Conservation (phyloP, 2,888 invertebrate genomes). For the Cantharis lateralis region DNA sequence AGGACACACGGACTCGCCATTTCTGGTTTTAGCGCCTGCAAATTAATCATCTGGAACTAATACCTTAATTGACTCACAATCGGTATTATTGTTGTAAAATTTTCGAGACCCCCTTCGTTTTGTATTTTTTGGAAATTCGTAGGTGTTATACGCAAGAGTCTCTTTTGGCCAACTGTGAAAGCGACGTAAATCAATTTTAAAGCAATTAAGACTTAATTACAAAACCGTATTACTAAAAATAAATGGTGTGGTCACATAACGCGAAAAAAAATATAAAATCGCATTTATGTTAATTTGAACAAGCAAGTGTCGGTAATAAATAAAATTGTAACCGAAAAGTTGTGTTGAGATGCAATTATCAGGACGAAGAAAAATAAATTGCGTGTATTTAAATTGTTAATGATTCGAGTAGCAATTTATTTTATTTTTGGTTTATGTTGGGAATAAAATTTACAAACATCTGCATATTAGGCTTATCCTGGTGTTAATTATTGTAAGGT, state of each 20-base stretch:
- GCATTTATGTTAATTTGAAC: constrained; percentile 10
- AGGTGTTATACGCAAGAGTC: not conserved
- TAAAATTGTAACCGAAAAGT: constrained; percentile 13
- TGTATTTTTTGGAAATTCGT: not conserved
- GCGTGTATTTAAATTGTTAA: constrained; percentile 24
- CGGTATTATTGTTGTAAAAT: not conserved
- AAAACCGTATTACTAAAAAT: not conserved
- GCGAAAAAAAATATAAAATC: constrained; percentile 1
- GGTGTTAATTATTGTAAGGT: not conserved
- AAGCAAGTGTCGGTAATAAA: constrained; percentile 5
- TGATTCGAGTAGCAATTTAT: constrained; percentile 14
- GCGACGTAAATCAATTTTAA: not conserved
- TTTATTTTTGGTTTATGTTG: constrained; percentile 7
- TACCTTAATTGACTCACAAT: constrained; percentile 5
- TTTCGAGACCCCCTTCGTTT: not conserved
- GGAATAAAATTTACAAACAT: constrained; percentile 9
- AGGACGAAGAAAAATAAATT: constrained; percentile 12
- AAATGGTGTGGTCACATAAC: not conserved
- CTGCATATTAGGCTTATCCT: not conserved
- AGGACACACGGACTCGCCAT: constrained; percentile 17
- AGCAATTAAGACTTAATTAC: not conserved
- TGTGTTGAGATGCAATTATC: constrained; percentile 13
- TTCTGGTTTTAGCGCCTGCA: constrained; percentile 6
- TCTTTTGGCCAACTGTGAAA: not conserved
- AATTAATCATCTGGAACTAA: constrained; percentile 13